phyloP scores from a whole-genome alignment of 2,113 vertebrate species.

The human region GRCh38 chr4:78354001-78354500 shows the following conservation, averaged over 20 bases:
- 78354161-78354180: neutral
- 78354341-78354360: neutral
- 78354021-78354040: too few species aligned
- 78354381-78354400: neutral
- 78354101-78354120: neutral
- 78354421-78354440: neutral
- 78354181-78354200: neutral
- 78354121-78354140: neutral
- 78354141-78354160: accelerated
- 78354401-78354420: neutral
- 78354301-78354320: neutral
- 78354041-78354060: neutral
- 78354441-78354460: neutral
- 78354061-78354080: neutral
- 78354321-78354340: neutral
- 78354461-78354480: neutral
- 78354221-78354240: neutral
- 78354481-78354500: neutral
- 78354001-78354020: too few species aligned
- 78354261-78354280: neutral
- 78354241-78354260: neutral
- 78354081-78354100: neutral
- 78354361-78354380: neutral
- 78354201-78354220: neutral
- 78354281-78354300: neutral